phyloP scores from a whole-genome alignment of 2,888 invertebrate genomes.

The Junonia oenone region DNA sequence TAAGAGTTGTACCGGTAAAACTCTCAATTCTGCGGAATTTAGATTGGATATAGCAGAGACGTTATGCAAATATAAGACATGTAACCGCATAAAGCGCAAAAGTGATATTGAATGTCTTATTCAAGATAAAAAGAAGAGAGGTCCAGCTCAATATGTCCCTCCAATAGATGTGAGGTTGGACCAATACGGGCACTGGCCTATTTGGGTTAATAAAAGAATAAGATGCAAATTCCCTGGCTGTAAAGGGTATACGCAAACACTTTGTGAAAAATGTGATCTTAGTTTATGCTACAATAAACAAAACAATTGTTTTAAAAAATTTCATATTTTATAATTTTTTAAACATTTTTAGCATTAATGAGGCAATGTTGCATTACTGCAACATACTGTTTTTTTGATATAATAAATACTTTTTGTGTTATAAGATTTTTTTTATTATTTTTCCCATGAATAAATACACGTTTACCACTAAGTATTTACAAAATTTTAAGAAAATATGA shows the following conservation, averaged over 20 bases:
- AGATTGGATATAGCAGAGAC: too few species aligned
- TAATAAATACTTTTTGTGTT: too few species aligned
- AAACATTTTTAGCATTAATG: not conserved
- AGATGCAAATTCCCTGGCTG: constrained; percentile 28
- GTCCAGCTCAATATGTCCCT: constrained; percentile 29
- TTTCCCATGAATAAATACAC: too few species aligned
- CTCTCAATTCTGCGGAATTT: too few species aligned
- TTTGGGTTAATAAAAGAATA: constrained; percentile 9
- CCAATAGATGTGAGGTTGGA: constrained; percentile 26
- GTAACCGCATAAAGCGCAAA: too few species aligned
- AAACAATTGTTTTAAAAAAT: constrained; percentile 10
- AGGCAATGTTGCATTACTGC: too few species aligned
- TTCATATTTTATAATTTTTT: not conserved
- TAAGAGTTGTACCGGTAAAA: constrained; percentile 20
- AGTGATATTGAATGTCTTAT: too few species aligned
- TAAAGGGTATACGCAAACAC: constrained; percentile 19
- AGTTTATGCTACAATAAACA: constrained; percentile 29
- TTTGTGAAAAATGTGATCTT: constrained; percentile 31
- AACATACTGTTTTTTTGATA: not conserved
- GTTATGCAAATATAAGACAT: too few species aligned
- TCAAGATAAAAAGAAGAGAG: constrained; percentile 22
- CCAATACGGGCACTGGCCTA: constrained; percentile 28
- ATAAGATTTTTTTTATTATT: too few species aligned
- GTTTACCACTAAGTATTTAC: not conserved
- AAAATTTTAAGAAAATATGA: not conserved